Evolutionary conservation across 2,888 invertebrate genomes (phyloP), one percentile per base, ranked within the genome.

Genomic region (Erannis defoliaria): DNA sequence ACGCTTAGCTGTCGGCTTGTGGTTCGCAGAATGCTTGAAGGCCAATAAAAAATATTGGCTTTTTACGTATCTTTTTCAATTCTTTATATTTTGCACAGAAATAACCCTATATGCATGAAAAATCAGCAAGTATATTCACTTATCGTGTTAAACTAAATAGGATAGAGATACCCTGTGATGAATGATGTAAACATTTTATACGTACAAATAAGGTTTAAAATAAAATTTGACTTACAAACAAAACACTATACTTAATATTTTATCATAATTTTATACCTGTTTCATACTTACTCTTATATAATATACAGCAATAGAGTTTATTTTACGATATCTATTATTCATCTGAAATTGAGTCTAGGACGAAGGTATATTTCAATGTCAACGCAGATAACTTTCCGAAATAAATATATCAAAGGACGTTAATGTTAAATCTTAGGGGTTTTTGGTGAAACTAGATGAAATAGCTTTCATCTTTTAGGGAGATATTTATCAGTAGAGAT

Each of bases 281-380:
- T 23, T 5, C 23, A 23, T 23, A 29, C 4, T 6, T 3, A 35
- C 0, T 3, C 31, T 4, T 31, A 3, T 31, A 31, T 5, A 31
- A 31, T 31, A 43, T 43, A 14, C 14, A 9, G 10, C 8, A 26
- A 45, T 5, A 16, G 43, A 16, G 9, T 45, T 26, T 2, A 26
- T 45, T 14, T 45, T 16, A 26, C 5, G 14, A 10, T 10, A 45
- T 45, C 3, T 23, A 45, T 45, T 45, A 45, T 45, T 45, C 26
- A 45, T 23, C 42, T 45, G 9, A 9, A 29, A 16, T 26, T 6
- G 5, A 14, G 43, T 45, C 43, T 45, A 26, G 43, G 26, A 26
- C 26, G 26, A 45, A 45, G 43, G 26, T 45, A 45, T 45, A 45
- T 16, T 16, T 26, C 43, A 45, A 45, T 45, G 43, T 45, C 43